Evolutionary conservation across 2,797 vertebrate species (phyloP).

Genomic region (Centroberyx gerrardi): DNA sequence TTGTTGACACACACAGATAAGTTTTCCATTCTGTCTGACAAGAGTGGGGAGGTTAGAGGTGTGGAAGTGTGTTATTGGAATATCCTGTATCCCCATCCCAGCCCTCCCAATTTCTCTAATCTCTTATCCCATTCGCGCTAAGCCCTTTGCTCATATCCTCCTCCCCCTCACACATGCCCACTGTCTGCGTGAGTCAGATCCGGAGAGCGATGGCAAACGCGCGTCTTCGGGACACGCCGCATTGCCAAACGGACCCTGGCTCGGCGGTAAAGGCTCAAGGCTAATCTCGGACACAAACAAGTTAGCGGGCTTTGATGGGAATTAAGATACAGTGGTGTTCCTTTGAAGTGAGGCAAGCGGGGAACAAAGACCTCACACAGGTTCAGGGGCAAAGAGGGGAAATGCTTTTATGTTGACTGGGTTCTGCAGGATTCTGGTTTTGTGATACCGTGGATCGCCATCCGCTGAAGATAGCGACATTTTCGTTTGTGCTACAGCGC

Average conservation of each 20-base stretch:
- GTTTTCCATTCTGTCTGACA: conserved; percentile 54
- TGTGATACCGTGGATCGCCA: conserved; percentile 12
- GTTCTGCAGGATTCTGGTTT: background rate
- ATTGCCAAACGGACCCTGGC: conserved; percentile 10
- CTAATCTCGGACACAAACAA: conserved; percentile 60
- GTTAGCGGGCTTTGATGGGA: conserved; percentile 62
- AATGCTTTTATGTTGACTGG: conserved; percentile 16
- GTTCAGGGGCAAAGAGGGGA: conserved; percentile 30
- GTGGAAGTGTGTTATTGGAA: conserved; percentile 42
- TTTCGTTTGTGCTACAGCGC: conserved; percentile 28
- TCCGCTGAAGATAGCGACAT: conserved; percentile 12
- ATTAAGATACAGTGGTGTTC: conserved; percentile 55
- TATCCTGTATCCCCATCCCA: conserved; percentile 45
- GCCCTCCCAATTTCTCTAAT: conserved; percentile 59
- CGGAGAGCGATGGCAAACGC: conserved; percentile 40
- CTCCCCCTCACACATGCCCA: conserved; percentile 17
- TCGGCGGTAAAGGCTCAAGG: conserved; percentile 29
- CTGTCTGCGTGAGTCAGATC: conserved; percentile 47
- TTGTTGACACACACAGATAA: conserved; percentile 56
- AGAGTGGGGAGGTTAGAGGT: conserved; percentile 20
- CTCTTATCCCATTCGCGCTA: conserved; percentile 55
- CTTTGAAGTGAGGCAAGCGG: conserved; percentile 47
- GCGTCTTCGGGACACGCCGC: conserved; percentile 10
- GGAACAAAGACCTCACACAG: conserved; percentile 23
- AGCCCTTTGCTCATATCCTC: conserved; percentile 49